Evolutionary conservation across 2,888 invertebrate species (phyloP), one percentile per base, ranked within the genome.

Genomic region (Lepidonotus clava): DNA sequence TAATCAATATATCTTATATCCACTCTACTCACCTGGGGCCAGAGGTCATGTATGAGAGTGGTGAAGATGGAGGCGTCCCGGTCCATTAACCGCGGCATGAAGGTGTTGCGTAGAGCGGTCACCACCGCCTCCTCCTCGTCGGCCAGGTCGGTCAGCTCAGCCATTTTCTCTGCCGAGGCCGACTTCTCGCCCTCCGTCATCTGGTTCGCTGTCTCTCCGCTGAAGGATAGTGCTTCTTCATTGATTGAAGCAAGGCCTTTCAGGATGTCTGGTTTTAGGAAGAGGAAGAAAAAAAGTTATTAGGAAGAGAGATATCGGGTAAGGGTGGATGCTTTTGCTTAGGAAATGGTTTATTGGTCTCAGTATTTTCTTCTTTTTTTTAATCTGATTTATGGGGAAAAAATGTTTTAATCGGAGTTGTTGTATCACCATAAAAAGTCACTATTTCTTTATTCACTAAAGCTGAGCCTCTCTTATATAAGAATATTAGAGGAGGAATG

Each of bases 21-120:
- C n/a, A n/a, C n/a, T n/a, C n/a, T n/a, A n/a, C 41, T 18, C 28
- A 80, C 91, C 77, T 91, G 89, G 0, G 93, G 92, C 93, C 93
- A 93, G 0, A 93, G 90, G 87, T 93, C 93, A 21, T 88, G 88
- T 5, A 93, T 86, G 18, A 92, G 87, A 36, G 91, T 92, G 28
- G 92, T 88, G 88, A 93, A 93, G 4, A 93, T 89, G 84, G 91
- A 92, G 86, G 92, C 91, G 88, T 93, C 92, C 38, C 92, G 86
- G 24, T 92, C 90, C 41, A 90, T 89, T 88, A 93, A 91, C 18
- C 93, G 90, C 0, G 93, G 93, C 83, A 93, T 88, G 90, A 93
- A 92, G 6, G 92, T 91, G 90, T 93, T 92, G 4, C 92, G 88
- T 1, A 93, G 88, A 2, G 93, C 92, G 4, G 89, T 91, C 21